These are phyloP conservation scores for Liparis tanakae DNA, from an alignment of 2,797 vertebrate species.

Conservation along the genomic window DNA sequence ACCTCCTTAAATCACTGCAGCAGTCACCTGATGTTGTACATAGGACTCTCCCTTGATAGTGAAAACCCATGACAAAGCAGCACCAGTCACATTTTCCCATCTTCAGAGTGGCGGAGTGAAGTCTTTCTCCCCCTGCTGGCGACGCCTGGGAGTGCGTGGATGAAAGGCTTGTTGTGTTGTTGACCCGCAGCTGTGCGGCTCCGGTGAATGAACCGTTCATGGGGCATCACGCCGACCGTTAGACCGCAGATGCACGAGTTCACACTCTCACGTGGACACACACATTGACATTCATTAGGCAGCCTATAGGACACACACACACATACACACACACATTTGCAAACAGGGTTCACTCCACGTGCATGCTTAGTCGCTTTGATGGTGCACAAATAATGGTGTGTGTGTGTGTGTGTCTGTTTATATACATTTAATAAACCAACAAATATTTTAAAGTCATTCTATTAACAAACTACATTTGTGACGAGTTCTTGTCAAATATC, in stretches of 20 bases:
- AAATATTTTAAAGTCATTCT: too few relatives aligned
- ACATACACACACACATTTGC: not conserved
- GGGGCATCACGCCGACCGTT: conserved; percentile 6
- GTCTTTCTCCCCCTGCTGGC: conserved; percentile 61
- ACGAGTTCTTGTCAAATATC: too few relatives aligned
- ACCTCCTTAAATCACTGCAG: not conserved
- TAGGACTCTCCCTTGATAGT: conserved; percentile 20
- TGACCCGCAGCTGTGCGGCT: conserved; percentile 51
- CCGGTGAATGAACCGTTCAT: conserved; percentile 40
- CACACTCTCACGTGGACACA: not conserved
- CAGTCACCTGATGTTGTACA: conserved; percentile 33
- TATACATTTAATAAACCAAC: too few relatives aligned
- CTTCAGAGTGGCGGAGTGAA: not conserved
- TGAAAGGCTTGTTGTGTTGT: conserved; percentile 34
- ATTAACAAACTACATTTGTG: too few relatives aligned
- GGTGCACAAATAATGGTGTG: not conserved
- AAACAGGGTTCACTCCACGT: not conserved
- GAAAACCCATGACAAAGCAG: conserved; percentile 3
- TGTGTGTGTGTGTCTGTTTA: too few relatives aligned
- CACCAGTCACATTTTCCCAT: not conserved
- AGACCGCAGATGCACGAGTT: not conserved
- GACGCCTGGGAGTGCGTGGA: not conserved
- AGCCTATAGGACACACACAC: not conserved
- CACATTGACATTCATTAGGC: not conserved
- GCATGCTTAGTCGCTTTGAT: not conserved